Percentiles rank a stretch among this genome's conserved stretches.
Conservation (phyloP, 37 sponge, comb jelly and placozoan species). For the Tethya wilhelma region DNA sequence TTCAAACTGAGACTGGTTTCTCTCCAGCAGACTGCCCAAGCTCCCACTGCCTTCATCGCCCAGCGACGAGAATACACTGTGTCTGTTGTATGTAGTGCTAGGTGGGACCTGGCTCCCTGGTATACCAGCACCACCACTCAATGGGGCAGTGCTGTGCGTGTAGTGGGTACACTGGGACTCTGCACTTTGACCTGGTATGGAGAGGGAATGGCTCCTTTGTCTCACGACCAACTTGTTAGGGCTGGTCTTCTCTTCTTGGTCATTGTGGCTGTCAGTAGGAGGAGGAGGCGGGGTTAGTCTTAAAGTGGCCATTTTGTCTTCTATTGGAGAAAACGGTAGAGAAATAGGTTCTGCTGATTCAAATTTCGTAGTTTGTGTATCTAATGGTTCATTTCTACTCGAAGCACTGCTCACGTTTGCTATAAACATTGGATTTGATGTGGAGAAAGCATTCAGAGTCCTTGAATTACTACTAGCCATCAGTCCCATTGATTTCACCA, state of each 20-base stretch:
- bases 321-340: too few species aligned
- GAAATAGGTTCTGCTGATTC: too few species aligned
- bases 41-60: constrained; percentile 29
- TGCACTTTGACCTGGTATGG: neutral
- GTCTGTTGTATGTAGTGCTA: constrained; percentile 56
- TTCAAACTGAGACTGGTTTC: neutral
- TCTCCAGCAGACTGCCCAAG: neutral
- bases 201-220: too few species aligned
- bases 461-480: neutral
- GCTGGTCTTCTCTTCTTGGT: neutral
- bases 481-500: neutral
- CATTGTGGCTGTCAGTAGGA: neutral
- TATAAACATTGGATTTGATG: neutral
- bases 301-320: too few species aligned
- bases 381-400: too few species aligned
- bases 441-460: neutral
- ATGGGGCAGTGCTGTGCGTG: constrained; percentile 66
- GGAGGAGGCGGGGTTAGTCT: too few species aligned
- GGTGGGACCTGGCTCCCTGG: constrained; percentile 64
- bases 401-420: too few species aligned
- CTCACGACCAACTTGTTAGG: neutral
- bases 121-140: constrained; percentile 50
- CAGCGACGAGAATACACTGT: constrained; percentile 49
- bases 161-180: constrained; percentile 61
- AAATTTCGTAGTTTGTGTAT: neutral